Conservation (phyloP, 2,888 invertebrate genomes). For the Rhyacophila evoluta region DNA sequence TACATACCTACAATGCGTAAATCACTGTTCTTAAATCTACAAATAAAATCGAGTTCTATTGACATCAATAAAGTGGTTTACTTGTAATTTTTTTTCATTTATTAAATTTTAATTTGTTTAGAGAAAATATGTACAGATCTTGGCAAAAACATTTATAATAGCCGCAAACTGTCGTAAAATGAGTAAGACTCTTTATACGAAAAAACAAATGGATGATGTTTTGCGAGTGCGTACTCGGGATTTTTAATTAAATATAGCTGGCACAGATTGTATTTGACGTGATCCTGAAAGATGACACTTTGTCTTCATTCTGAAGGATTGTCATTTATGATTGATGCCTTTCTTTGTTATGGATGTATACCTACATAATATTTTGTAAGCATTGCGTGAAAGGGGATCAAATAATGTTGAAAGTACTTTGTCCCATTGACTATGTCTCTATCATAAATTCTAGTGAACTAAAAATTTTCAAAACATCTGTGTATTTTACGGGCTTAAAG, state of each 20-base stretch:
- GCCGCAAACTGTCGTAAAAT: background rate
- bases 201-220: background rate
- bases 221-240: background rate
- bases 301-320: slow-evolving; percentile 3
- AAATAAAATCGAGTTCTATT: too few species aligned
- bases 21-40: too few species aligned
- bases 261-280: slow-evolving; percentile 22
- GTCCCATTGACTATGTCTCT: too few species aligned
- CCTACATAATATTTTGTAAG: background rate
- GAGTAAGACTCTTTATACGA: background rate
- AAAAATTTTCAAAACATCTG: too few species aligned
- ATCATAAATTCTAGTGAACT: too few species aligned
- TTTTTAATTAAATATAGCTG: background rate
- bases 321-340: slow-evolving; percentile 9
- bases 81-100: too few species aligned
- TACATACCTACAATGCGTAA: too few species aligned
- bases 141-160: background rate
- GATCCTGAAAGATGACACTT: slow-evolving; percentile 6
- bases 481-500: too few species aligned
- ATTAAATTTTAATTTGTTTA: background rate
- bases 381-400: too few species aligned
- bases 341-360: background rate
- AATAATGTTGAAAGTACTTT: too few species aligned
- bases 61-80: too few species aligned
- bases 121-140: background rate